Percentiles rank a stretch among this genome's conserved stretches.
phyloP scores from a whole-genome alignment of 2,888 invertebrate species.

The Lissonota sp. region DNA sequence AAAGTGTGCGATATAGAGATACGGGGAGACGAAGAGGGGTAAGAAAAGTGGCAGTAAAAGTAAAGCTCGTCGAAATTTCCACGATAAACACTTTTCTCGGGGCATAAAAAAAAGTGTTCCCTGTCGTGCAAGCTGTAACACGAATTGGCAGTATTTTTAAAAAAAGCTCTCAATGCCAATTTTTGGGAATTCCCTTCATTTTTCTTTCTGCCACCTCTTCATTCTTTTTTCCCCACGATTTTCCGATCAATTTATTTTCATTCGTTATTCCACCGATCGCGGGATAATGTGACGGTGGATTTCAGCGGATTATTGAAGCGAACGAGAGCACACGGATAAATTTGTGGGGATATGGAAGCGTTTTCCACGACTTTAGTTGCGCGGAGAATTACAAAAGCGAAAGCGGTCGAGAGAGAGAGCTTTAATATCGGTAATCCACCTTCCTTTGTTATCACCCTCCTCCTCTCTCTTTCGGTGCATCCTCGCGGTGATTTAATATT shows the following conservation, averaged over 20 bases:
- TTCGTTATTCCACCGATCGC: background rate
- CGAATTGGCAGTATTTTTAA: too few species aligned
- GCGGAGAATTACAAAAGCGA: too few species aligned
- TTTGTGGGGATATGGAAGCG: background rate
- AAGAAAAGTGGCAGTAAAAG: constrained; percentile 31
- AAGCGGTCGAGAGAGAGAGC: too few species aligned
- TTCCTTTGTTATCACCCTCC: constrained; percentile 41
- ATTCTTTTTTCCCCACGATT: background rate
- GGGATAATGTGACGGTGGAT: too few species aligned
- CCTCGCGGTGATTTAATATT: constrained; percentile 45
- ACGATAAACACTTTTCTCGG: constrained; percentile 21
- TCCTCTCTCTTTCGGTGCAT: background rate
- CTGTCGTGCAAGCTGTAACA: too few species aligned
- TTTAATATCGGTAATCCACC: constrained; percentile 43
- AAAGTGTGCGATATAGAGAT: constrained; percentile 17
- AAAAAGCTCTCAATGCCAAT: too few species aligned
- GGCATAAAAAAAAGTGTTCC: background rate
- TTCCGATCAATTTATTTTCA: background rate
- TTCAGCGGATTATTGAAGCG: background rate
- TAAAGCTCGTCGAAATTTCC: background rate
- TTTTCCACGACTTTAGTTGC: background rate
- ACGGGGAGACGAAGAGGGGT: background rate
- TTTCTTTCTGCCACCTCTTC: background rate
- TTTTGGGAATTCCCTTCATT: background rate
- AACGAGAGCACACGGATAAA: background rate